Evolutionary conservation across 2,888 invertebrate genomes (phyloP), one percentile per base, ranked within the genome.

Genomic region (Embidobia sp.): DNA sequence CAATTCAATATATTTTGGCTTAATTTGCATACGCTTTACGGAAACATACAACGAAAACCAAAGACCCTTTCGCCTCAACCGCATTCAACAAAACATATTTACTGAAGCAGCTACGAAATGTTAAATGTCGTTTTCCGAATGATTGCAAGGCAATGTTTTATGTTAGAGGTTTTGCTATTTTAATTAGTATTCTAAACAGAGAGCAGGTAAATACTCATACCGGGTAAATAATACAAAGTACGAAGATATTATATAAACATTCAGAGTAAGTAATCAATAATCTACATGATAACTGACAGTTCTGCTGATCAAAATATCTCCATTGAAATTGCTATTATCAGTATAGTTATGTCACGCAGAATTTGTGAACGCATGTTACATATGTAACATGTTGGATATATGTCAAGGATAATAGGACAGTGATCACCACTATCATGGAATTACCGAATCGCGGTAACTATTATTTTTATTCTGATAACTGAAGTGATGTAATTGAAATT

Each of bases 351-450:
- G n/a, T 29, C 15, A 31, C 16, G 40, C 13, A n/a, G 13, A 48
- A 57, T 57, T 22, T 64, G 48, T 42, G 48, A 63, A 48, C 31
- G 57, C 40, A 49, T 29, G 49, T 63, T 66, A 64, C 64, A 64
- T 48, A 55, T 49, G 64, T 73, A 64, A 72, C 55, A 22, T 8
- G 22, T n/a, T 44, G 10, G 13, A 51, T 42, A 22, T 22, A 27
- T 37, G 22, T 33, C 55, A 6, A 18, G 27, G 10, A 63, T 53
- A 63, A 70, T 63, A 27, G 22, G 11, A 11, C 42, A 44, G 44
- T 49, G 69, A 69, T 69, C 69, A 63, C 55, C 31, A 42, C 59
- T 63, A 63, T 72, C 55, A 72, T 63, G 72, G 29, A 63, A 63
- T 55, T 63, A 55, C 29, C 40, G 19, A 59, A 59, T 67, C 33